These are phyloP conservation scores for Neostethus bicornis DNA, from an alignment of 2,797 vertebrate genomes.

Conservation along the genomic window DNA sequence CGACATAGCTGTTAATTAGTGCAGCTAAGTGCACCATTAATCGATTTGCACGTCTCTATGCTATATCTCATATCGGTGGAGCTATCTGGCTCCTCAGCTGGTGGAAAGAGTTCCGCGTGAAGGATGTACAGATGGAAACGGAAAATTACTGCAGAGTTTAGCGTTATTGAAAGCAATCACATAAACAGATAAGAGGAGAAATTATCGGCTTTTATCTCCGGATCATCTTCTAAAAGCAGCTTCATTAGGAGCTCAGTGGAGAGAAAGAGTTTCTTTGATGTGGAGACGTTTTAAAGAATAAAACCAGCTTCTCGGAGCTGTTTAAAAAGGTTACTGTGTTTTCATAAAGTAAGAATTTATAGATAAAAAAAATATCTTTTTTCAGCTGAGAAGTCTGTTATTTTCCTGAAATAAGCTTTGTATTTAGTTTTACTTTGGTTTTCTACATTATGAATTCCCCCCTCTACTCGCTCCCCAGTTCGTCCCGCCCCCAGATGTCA, in stretches of 20 bases:
- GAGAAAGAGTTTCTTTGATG: conserved; percentile 3
- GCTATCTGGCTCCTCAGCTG: conserved; percentile 43
- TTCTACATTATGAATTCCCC: too few species aligned
- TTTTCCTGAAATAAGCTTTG: too few species aligned
- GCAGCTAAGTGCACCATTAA: conserved; percentile 82
- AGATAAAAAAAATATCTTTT: too few species aligned
- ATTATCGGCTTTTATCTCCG: neutral
- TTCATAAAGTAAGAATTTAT: too few species aligned
- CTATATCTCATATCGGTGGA: conserved; percentile 77
- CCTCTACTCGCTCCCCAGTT: too few species aligned
- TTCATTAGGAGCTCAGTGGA: conserved; percentile 8
- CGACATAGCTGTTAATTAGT: conserved; percentile 81
- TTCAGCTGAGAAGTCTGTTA: too few species aligned
- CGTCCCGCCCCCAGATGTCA: too few species aligned
- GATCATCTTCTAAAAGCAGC: neutral
- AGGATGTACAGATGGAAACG: conserved; percentile 15
- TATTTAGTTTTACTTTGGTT: too few species aligned
- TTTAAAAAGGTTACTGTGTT: too few species aligned
- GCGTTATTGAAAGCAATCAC: conserved; percentile 17
- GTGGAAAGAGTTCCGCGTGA: conserved; percentile 43
- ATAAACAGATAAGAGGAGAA: conserved; percentile 15
- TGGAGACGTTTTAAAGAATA: conserved; percentile 29
- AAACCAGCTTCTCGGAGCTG: conserved; percentile 20
- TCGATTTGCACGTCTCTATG: conserved; percentile 76
- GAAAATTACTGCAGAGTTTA: conserved; percentile 10